These are phyloP conservation scores for Cantharis rufa DNA, from an alignment of 2,888 invertebrate genomes.

Conservation along the genomic window DNA sequence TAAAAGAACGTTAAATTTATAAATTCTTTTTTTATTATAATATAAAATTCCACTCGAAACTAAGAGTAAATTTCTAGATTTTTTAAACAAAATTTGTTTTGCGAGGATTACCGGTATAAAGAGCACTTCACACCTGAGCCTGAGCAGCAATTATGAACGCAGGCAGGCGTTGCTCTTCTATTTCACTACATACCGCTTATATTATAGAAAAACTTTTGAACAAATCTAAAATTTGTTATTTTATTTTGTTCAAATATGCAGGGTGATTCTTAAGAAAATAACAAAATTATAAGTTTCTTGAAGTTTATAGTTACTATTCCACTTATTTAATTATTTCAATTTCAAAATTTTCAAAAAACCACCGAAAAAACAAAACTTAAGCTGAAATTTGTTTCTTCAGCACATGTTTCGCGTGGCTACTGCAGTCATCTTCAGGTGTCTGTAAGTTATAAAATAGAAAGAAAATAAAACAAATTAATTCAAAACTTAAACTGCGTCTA, in stretches of 20 bases:
- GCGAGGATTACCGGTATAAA: background rate
- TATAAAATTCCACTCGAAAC: background rate
- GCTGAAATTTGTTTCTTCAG: background rate
- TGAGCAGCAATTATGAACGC: background rate
- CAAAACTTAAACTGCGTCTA: background rate
- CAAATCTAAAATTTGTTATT: background rate
- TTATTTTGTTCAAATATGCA: background rate
- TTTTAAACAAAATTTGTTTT: background rate
- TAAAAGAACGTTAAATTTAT: background rate
- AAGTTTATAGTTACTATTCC: background rate
- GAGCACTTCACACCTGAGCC: background rate
- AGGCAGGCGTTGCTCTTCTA: background rate
- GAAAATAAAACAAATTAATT: no score
- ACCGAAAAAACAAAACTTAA: background rate
- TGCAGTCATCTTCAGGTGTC: no score
- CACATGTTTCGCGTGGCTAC: no score
- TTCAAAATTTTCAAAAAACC: background rate
- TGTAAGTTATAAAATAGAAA: no score
- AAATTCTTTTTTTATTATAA: background rate
- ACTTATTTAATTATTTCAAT: no score
- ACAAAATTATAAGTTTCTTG: no score
- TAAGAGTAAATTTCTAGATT: background rate
- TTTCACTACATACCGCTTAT: no score
- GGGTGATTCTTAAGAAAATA: background rate
- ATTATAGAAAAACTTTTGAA: background rate